Conservation (phyloP, 2,797 vertebrate genomes). For the Gymnodraco acuticeps region DNA sequence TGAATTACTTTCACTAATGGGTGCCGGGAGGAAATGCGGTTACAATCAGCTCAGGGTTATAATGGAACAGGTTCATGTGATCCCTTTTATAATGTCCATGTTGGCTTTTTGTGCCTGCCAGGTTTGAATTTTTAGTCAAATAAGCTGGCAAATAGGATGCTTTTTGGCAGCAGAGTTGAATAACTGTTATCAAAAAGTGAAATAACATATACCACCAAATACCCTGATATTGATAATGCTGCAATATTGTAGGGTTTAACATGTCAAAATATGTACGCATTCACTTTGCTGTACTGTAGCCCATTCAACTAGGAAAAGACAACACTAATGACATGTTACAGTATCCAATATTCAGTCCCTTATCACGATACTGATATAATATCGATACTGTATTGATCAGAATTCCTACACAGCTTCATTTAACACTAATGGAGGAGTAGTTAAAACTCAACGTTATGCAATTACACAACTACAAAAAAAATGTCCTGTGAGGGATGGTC, state of each 20-base stretch:
- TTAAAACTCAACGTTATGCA: background rate
- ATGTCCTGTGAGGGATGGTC: background rate
- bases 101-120: slow-evolving; percentile 9
- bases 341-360: too few relatives aligned
- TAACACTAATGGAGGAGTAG: background rate
- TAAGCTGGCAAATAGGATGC: background rate
- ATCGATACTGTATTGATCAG: too few relatives aligned
- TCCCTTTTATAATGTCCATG: background rate
- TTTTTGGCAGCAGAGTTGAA: too few relatives aligned
- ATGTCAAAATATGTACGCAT: too few relatives aligned
- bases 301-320: too few relatives aligned
- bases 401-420: background rate
- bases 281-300: too few relatives aligned
- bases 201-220: too few relatives aligned
- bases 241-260: too few relatives aligned
- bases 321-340: too few relatives aligned
- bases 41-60: background rate
- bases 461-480: background rate
- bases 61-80: slow-evolving; percentile 9
- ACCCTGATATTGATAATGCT: too few relatives aligned
- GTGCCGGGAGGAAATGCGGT: background rate
- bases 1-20: slow-evolving; percentile 17
- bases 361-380: too few relatives aligned
- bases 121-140: slow-evolving; percentile 11
- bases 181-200: too few relatives aligned